Base-by-base conservation (phyloP, 2,113 vertebrate genomes). In the Dendrocopos noguchii region DNA sequence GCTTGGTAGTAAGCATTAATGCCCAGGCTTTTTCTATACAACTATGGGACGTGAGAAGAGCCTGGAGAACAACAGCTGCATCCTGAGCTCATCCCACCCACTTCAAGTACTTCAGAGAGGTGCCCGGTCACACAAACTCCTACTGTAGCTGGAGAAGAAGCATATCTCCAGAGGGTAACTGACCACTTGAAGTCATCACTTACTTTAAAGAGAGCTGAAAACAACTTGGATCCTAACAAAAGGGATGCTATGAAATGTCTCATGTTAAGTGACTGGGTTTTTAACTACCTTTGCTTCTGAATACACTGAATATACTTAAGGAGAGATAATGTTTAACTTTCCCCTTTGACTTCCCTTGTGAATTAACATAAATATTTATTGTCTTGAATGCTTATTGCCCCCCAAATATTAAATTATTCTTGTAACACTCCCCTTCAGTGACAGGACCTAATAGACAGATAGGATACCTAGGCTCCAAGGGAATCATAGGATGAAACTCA, bases 131-230 rank as follows among this genome's bases (percentile, higher is more conserved):
- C 46, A 14, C 0, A 31, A 18, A 24, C 9, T 82, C 29, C 47
- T 76, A 78, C 63, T 70, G n/a, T 57, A 82, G 46, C 6, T 66
- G 65, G 27, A 76, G 34, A 27, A 92, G 59, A 91, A 89, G 44
- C 15, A 3, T 65, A 76, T 73, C 55, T 84, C 71, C 57, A 17
- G 44, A 47, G 17, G 12, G 72, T 1, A 1, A 65, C 28, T 92
- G 60, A 31, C 46, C 64, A 66, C 79, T 90, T 91, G 68, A 94
- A 57, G 27, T 90, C 90, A 70, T 74, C 68, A 70, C 42, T 72
- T 90, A 18, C 79, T 83, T 89, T 74, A 91, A 90, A 90, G 29
- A 42, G 75, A 85, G 36, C 8, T 80, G 91, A 46, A 91, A 95
- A 89, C 42, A 65, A 10, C 31, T 88, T 84, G 42, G 12, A 65